phyloP scores from a whole-genome alignment of 2,888 invertebrate species.

The Cancer borealis region DNA sequence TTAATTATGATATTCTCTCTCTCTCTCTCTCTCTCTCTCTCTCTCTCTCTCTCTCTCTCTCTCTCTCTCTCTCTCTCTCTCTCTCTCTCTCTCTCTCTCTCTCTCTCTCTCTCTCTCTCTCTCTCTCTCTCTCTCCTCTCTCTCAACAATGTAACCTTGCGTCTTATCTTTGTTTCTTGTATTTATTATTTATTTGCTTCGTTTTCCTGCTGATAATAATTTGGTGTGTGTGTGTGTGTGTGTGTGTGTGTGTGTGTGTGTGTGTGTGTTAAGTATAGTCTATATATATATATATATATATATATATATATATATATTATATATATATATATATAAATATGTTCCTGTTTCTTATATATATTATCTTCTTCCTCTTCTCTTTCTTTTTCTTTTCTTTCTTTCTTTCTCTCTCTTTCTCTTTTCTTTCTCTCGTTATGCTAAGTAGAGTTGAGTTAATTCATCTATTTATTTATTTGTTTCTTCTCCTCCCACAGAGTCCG shows the following conservation, averaged over 20 bases:
- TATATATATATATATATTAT: not conserved
- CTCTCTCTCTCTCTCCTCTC: conserved; percentile 20
- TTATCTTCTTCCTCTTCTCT: not conserved
- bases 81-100: conserved; percentile 13
- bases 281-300: conserved; percentile 23
- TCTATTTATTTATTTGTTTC: not conserved
- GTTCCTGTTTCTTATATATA: not conserved
- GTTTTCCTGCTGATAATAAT: not conserved
- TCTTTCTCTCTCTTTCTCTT: not conserved
- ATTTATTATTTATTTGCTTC: not conserved
- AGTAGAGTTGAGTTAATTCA: not conserved
- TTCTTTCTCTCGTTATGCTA: not conserved
- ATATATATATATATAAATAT: not conserved
- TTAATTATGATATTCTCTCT: not conserved
- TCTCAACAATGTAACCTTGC: not conserved
- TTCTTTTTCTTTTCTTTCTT: not conserved
- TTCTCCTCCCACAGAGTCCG: conserved; percentile 86
- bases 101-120: conserved; percentile 20
- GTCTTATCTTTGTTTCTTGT: not conserved
- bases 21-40: not conserved
- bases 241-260: too few species aligned
- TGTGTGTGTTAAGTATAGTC: not conserved
- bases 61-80: conserved; percentile 5
- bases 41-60: not conserved
- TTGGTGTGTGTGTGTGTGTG: too few species aligned